Evolutionary conservation across 2,113 vertebrate genomes (phyloP).

Genomic region (Bubo scandiacus): DNA sequence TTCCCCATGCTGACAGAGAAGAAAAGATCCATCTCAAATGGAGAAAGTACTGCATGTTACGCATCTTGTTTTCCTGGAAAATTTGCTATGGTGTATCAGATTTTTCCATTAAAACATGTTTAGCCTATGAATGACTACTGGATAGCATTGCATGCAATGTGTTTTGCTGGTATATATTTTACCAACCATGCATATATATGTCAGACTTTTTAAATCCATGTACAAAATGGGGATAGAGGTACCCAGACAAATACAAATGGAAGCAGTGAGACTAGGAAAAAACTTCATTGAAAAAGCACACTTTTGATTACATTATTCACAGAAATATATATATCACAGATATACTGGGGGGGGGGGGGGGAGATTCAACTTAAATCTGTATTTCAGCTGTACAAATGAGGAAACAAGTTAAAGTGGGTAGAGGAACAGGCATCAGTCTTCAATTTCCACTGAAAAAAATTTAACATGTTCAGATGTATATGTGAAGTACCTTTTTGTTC

Average conservation of each 20-base stretch:
- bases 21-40: neutral
- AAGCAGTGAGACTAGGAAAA: neutral
- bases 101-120: neutral
- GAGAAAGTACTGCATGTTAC: neutral
- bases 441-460: neutral
- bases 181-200: neutral
- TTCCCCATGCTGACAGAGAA: neutral
- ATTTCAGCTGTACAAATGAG: neutral
- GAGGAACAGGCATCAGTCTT: neutral
- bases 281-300: neutral
- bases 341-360: neutral
- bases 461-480: neutral
- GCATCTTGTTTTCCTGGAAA: neutral
- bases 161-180: neutral
- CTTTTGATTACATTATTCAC: neutral
- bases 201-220: neutral
- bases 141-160: neutral
- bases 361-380: neutral
- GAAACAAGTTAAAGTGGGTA: neutral
- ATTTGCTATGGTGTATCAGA: neutral
- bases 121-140: neutral
- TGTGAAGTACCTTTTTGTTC: neutral
- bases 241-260: neutral
- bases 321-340: neutral
- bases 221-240: neutral